Evolutionary conservation across 2,888 invertebrate genomes (phyloP).

Genomic region (Brenthis ino): DNA sequence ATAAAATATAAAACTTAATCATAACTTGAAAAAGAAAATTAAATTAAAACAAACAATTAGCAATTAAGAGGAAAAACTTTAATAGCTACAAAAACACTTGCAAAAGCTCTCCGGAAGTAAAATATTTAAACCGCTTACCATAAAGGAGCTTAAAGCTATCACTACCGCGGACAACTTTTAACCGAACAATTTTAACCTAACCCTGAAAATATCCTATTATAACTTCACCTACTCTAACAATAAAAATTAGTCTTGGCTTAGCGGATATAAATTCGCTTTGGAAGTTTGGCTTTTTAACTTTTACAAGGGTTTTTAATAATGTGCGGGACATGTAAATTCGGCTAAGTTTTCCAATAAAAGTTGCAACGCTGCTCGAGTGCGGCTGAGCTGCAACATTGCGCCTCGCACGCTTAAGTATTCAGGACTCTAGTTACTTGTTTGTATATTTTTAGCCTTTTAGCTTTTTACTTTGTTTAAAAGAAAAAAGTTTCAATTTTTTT

Average conservation of each 20-base stretch:
- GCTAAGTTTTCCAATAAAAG: conserved; percentile 79
- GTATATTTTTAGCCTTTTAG: conserved; percentile 24
- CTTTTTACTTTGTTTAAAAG: conserved; percentile 3
- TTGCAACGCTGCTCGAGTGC: conserved; percentile 57
- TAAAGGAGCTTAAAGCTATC: conserved; percentile 13
- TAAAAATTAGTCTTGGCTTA: conserved; percentile 38
- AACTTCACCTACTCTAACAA: conserved; percentile 35
- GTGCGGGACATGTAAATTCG: conserved; percentile 75
- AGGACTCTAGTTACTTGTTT: conserved; percentile 38
- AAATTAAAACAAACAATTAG: conserved; percentile 2
- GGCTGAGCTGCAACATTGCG: conserved; percentile 40
- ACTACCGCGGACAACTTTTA: conserved; percentile 8
- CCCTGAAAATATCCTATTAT: conserved; percentile 33
- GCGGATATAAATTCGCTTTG: conserved; percentile 37
- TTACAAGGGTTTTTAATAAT: conserved; percentile 75
- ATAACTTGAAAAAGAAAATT: too few relatives aligned
- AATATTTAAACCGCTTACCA: conserved; percentile 17
- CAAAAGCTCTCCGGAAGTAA: conserved; percentile 7
- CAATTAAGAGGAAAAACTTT: conserved; percentile 5
- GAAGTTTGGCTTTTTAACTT: conserved; percentile 48
- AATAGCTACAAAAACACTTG: conserved; percentile 9
- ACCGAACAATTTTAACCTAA: conserved; percentile 1
- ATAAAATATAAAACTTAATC: too few relatives aligned
- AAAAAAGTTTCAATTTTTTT: background rate
- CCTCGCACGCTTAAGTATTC: conserved; percentile 44